Conservation (phyloP, 2,113 vertebrate genomes). For the Suricata suricatta region DNA sequence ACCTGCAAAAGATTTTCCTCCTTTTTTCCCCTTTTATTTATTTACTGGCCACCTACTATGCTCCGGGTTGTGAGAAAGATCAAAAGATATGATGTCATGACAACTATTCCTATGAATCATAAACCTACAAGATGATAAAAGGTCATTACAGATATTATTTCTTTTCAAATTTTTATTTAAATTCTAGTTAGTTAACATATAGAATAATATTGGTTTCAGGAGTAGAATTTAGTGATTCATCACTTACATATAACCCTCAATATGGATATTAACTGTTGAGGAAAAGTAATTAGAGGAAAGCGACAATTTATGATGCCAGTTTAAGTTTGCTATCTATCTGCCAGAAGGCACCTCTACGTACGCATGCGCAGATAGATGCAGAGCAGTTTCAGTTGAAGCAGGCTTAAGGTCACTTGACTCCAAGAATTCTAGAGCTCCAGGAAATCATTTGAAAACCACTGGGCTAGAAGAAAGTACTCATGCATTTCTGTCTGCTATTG, state of each 20-base stretch:
- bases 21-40: not conserved
- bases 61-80: not conserved
- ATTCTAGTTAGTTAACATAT: no score
- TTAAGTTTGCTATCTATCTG: not conserved
- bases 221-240: no score
- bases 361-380: not conserved
- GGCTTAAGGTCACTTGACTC: not conserved
- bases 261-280: not conserved
- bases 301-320: not conserved
- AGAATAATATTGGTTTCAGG: no score
- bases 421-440: not conserved
- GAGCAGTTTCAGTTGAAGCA: not conserved
- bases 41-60: slow-evolving; percentile 29
- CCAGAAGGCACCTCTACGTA: not conserved
- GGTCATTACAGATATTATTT: no score
- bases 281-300: not conserved
- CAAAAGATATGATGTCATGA: not conserved
- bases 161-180: no score
- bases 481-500: not conserved
- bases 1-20: not conserved
- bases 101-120: not conserved
- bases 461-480: not conserved
- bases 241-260: not conserved
- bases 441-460: not conserved
- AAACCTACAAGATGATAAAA: not conserved